phyloP scores from a whole-genome alignment of 1,140 invertebrate species.

The Andrena cerasifolii region DNA sequence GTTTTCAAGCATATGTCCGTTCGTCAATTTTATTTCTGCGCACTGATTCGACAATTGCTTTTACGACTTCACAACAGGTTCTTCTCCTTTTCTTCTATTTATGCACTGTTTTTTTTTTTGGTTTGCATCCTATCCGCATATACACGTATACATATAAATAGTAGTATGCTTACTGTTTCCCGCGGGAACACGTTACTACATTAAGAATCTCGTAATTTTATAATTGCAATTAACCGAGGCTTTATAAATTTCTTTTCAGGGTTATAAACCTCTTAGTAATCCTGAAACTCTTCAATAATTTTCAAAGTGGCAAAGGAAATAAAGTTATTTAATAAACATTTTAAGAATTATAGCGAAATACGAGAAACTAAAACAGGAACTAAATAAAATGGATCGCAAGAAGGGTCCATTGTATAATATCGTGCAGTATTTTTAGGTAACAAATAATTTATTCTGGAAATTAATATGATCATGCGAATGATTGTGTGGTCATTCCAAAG shows the following conservation, averaged over 20 bases:
- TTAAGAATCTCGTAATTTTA: not conserved
- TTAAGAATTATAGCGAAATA: slow-evolving; percentile 26
- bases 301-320: slow-evolving; percentile 36
- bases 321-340: slow-evolving; percentile 26
- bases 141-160: not conserved
- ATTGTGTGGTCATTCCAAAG: slow-evolving; percentile 26
- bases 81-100: not conserved
- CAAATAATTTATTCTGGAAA: slow-evolving; percentile 36
- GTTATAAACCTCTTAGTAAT: slow-evolving; percentile 71
- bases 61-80: not conserved
- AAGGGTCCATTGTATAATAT: slow-evolving; percentile 32
- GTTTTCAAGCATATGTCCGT: not conserved
- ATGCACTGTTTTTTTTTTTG: not conserved
- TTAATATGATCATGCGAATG: slow-evolving; percentile 7
- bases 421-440: slow-evolving; percentile 45
- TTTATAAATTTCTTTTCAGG: slow-evolving; percentile 63
- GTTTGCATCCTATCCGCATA: not conserved
- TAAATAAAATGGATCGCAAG: slow-evolving; percentile 27
- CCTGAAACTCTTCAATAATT: slow-evolving; percentile 69
- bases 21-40: not conserved
- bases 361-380: slow-evolving; percentile 14
- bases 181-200: not conserved
- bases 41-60: not conserved
- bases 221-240: slow-evolving; percentile 8
- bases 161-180: not conserved